phyloP scores from a whole-genome alignment of 2,888 invertebrate genomes.

The Phalera bucephala region DNA sequence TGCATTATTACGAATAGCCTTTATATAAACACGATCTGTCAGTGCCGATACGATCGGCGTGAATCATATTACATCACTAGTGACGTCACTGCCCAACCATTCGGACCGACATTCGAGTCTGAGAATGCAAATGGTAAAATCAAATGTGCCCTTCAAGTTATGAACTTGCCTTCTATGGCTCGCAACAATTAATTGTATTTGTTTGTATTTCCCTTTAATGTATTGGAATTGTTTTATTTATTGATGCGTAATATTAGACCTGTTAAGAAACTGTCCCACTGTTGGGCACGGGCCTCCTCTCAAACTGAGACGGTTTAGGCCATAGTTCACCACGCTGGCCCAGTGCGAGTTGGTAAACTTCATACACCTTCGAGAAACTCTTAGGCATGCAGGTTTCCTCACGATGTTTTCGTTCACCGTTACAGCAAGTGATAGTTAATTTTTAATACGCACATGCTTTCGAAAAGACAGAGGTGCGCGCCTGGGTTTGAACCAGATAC shows the following conservation, averaged over 20 bases:
- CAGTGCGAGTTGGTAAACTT: too few species aligned
- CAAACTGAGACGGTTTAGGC: too few species aligned
- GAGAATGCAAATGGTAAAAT: slow-evolving; percentile 59
- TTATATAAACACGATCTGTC: slow-evolving; percentile 33
- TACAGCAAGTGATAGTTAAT: too few species aligned
- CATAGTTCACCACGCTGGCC: too few species aligned
- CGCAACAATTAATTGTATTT: slow-evolving; percentile 34
- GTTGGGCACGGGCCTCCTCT: too few species aligned
- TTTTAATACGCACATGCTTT: too few species aligned
- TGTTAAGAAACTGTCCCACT: too few species aligned
- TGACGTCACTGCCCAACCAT: slow-evolving; percentile 66
- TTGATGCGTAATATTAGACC: background rate
- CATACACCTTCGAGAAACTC: too few species aligned
- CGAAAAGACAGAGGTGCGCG: too few species aligned
- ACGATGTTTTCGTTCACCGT: too few species aligned
- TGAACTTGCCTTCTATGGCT: slow-evolving; percentile 38
- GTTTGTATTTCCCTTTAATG: background rate
- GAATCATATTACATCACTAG: slow-evolving; percentile 67
- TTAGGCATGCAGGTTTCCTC: too few species aligned
- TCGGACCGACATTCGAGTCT: slow-evolving; percentile 56
- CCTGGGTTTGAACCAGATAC: too few species aligned
- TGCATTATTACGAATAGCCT: slow-evolving; percentile 26
- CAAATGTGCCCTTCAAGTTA: slow-evolving; percentile 63
- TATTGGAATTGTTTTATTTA: background rate
- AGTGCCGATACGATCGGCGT: slow-evolving; percentile 35